These are phyloP conservation scores for Uromys caudimaculatus DNA, from an alignment of 2,797 vertebrate genomes.

Conservation along the genomic window DNA sequence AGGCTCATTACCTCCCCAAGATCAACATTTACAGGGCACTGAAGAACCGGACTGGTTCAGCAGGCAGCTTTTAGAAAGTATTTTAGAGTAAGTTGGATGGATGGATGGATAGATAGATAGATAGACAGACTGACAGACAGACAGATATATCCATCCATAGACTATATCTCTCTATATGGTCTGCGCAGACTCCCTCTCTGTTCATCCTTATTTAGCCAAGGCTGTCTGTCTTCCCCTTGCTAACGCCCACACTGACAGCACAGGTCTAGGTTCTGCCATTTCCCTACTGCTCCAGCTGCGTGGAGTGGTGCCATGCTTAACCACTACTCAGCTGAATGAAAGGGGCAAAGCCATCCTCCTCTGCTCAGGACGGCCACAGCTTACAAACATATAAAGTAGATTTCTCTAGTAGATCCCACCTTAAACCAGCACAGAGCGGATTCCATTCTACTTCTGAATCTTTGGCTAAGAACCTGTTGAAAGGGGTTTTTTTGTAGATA, in stretches of 20 bases:
- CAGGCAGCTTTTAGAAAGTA: background rate
- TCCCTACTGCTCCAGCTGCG: background rate
- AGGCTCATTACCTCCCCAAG: background rate
- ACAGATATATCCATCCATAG: background rate
- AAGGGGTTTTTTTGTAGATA: background rate
- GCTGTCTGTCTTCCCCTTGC: background rate
- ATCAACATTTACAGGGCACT: background rate
- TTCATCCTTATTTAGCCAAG: background rate
- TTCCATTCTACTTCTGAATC: conserved; percentile 41
- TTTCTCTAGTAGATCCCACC: conserved; percentile 39
- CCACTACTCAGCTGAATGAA: background rate
- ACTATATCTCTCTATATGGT: background rate
- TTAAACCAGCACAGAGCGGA: conserved; percentile 10
- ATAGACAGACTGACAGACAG: no score
- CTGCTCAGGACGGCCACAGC: background rate
- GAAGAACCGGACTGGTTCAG: background rate
- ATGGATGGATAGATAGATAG: background rate
- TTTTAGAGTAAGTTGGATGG: background rate
- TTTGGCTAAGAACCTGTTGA: background rate
- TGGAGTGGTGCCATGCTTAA: background rate
- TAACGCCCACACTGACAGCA: background rate
- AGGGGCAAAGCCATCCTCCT: background rate
- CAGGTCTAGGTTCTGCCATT: background rate
- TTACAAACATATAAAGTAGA: conserved; percentile 9
- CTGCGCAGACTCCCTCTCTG: background rate